A percentile compares a stretch with the other conserved stretches of the same genome.
These are phyloP conservation scores for Potamilus streckersoni DNA, from an alignment of 1,140 invertebrate genomes.

Conservation along the genomic window DNA sequence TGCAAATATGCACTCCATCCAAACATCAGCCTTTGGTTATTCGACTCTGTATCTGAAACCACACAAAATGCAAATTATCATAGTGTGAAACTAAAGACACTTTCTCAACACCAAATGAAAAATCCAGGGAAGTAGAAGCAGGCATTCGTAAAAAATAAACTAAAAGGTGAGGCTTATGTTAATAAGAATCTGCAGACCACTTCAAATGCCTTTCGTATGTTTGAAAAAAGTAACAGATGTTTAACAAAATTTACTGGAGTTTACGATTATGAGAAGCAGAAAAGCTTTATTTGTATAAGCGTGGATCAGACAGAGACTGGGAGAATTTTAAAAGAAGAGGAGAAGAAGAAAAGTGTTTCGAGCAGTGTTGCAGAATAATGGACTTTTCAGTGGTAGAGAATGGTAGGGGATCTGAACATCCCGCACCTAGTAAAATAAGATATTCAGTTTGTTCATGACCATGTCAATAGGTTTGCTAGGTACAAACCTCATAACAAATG, in stretches of 20 bases:
- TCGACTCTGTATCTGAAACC: background rate
- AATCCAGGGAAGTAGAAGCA: constrained; percentile 14
- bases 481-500: constrained; percentile 34
- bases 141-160: constrained; percentile 16
- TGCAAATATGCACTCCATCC: too few species aligned
- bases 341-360: constrained; percentile 6
- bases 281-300: constrained; percentile 17
- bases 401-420: constrained; percentile 1
- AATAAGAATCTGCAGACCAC: background rate
- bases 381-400: constrained; percentile 21
- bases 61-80: constrained; percentile 10
- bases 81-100: background rate
- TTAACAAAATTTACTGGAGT: constrained; percentile 13
- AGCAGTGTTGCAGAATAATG: constrained; percentile 6
- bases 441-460: too few species aligned
- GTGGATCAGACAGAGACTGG: constrained; percentile 14
- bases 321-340: background rate
- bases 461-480: constrained; percentile 16
- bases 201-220: constrained; percentile 28
- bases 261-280: background rate
- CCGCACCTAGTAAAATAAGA: too few species aligned
- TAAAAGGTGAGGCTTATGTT: constrained; percentile 8
- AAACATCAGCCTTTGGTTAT: too few species aligned
- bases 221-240: constrained; percentile 26
- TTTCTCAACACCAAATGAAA: constrained; percentile 2